Percentiles rank a stretch among this genome's conserved stretches.
These are phyloP conservation scores for Andrena minutula DNA, from an alignment of 2,888 invertebrate species.

Conservation along the genomic window DNA sequence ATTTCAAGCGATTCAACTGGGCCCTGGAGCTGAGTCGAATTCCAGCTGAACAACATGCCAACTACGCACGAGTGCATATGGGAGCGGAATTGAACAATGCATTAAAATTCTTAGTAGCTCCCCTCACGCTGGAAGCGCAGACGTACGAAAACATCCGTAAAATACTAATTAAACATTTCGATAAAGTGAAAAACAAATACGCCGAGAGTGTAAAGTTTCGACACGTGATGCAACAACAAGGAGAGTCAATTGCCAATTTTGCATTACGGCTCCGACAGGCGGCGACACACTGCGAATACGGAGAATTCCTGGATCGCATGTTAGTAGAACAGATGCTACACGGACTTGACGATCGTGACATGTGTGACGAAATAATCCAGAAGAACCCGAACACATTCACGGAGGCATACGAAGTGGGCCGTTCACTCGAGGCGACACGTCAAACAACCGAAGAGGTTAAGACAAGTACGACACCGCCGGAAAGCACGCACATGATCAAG, in stretches of 20 bases:
- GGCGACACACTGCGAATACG: not conserved
- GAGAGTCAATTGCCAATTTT: not conserved
- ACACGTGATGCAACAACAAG: not conserved
- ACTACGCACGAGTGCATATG: not conserved
- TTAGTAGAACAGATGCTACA: not conserved
- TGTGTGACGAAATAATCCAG: not conserved
- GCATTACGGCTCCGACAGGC: not conserved
- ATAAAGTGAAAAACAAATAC: not conserved
- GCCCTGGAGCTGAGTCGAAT: not conserved
- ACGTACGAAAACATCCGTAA: not conserved
- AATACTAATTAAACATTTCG: not conserved
- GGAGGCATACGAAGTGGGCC: slow-evolving; percentile 1
- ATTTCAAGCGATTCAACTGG: not conserved
- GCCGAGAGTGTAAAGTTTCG: not conserved
- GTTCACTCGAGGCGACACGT: not conserved
- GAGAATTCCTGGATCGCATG: not conserved
- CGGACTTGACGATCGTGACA: not conserved
- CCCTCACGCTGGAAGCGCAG: not conserved
- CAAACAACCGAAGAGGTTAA: not conserved
- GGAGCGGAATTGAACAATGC: not conserved
- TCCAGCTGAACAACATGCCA: not conserved
- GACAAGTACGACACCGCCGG: not conserved
- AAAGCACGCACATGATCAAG: not conserved
- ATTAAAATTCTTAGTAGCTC: not conserved
- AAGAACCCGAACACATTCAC: not conserved